A percentile compares a stretch with the other conserved stretches of the same genome.
Evolutionary conservation across 2,888 invertebrate species (phyloP).

Genomic region (Chloroclystis v-ata): DNA sequence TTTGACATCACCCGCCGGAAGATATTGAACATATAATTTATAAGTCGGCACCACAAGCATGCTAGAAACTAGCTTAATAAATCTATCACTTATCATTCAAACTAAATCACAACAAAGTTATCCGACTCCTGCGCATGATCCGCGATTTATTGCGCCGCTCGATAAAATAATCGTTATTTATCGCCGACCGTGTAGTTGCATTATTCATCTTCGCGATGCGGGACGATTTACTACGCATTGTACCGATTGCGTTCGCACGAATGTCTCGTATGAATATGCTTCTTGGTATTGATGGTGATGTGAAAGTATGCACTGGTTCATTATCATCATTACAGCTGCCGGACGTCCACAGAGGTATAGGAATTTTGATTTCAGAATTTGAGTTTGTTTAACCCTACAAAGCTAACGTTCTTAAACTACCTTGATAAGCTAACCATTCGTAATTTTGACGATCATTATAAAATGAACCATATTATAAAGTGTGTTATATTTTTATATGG

Average conservation of each 20-base stretch:
- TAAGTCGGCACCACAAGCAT: too few species aligned
- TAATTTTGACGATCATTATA: too few species aligned
- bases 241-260: constrained; percentile 45
- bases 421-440: too few species aligned
- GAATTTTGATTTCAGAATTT: too few species aligned
- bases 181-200: constrained; percentile 62
- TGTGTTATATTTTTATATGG: too few species aligned
- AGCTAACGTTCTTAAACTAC: too few species aligned
- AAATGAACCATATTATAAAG: too few species aligned
- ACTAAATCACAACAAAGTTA: constrained; percentile 27
- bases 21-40: background rate
- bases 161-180: constrained; percentile 76
- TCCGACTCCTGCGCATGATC: constrained; percentile 43
- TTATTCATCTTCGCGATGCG: constrained; percentile 62
- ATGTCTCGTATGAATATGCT: constrained; percentile 38
- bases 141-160: constrained; percentile 63
- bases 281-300: constrained; percentile 23
- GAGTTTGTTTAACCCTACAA: too few species aligned
- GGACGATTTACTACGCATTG: constrained; percentile 58
- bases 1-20: too few species aligned
- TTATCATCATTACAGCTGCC: too few species aligned
- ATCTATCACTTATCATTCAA: too few species aligned
- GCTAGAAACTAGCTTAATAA: background rate
- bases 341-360: too few species aligned
- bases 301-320: background rate